Base-by-base conservation (phyloP, 2,888 invertebrate genomes). In the Leptinotarsa peninsularis region DNA sequence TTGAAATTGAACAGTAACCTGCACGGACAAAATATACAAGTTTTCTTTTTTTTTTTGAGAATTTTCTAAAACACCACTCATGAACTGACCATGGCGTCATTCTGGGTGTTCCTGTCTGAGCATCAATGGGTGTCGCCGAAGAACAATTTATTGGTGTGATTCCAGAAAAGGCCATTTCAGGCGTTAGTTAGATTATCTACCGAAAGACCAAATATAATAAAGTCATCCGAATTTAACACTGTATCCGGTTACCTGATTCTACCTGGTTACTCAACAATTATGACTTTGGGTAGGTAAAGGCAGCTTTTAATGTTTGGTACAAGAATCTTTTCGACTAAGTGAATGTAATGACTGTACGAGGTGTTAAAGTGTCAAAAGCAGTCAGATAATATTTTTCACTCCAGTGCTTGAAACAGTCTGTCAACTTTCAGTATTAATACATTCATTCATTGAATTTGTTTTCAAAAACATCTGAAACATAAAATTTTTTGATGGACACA, bases 221-320 rank as follows among this genome's bases (percentile, higher is more conserved):
- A 77, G 74, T 77, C 77, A 71, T 77, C 73, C 63, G 73, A 75
- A 69, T 76, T 76, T 74, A 69, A 66, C 74, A 71, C 67, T 69
- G 75, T 67, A 75, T 77, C 74, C 77, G 77, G 77, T 75, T 77
- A 77, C 77, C 77, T 77, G 77, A 50, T 49, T 71, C 67, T 77
- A 75, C 77, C 77, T 75, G 73, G 66, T 74, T 72, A 74, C 69
- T 67, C 60, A 50, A 73, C 76, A 73, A 73, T 76, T 70, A 71
- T 43, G 15, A 14, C 43, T 66, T 71, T 17, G 49, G 54, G 67
- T 27, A 27, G 68, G 68, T 68, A 68, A 52, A n/a, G 27, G 33
- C 63, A 63, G 63, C 33, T 33, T 63, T 63, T 63, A 63, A 43
- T 63, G 63, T n/a, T 10, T 10, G n/a, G 43, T 43, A 63, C 63